Evolutionary conservation across 2,113 vertebrate species (phyloP).

Genomic region (Phoenicopterus ruber): DNA sequence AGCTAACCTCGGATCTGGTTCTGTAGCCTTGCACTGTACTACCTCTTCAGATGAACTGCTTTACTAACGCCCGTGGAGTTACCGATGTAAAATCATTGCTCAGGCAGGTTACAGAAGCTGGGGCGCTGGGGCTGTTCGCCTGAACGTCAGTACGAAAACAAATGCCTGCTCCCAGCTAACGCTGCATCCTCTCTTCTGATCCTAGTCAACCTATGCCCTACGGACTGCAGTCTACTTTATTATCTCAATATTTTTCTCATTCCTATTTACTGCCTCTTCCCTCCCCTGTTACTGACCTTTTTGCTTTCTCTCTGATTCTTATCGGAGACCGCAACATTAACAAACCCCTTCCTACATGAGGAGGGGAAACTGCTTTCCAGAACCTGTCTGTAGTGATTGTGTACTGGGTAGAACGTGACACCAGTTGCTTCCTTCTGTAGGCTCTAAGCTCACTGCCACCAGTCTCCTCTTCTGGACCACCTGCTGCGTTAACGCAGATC

Average conservation of each 20-base stretch:
- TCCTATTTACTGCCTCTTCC: neutral
- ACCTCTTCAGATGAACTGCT: neutral
- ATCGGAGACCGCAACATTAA: neutral
- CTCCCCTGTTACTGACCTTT: neutral
- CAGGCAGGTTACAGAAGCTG: neutral
- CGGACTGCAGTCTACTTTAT: neutral
- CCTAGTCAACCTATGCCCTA: neutral
- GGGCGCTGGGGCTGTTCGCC: neutral
- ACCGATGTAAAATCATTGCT: rapidly evolving
- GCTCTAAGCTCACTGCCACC: neutral
- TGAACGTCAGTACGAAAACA: rapidly evolving
- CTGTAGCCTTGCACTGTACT: neutral
- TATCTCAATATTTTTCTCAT: neutral
- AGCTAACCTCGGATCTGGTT: neutral
- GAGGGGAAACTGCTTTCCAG: neutral
- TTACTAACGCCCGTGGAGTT: neutral
- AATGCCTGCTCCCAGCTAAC: neutral
- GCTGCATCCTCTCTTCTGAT: neutral
- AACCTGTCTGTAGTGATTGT: neutral
- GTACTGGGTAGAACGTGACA: neutral
- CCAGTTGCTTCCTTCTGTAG: neutral
- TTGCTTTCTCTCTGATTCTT: neutral
- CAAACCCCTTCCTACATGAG: rapidly evolving
- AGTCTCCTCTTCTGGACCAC: neutral
- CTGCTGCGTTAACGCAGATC: neutral